Base-by-base conservation (phyloP, 2,113 vertebrate species). In the Thamnophis sirtalis region DNA sequence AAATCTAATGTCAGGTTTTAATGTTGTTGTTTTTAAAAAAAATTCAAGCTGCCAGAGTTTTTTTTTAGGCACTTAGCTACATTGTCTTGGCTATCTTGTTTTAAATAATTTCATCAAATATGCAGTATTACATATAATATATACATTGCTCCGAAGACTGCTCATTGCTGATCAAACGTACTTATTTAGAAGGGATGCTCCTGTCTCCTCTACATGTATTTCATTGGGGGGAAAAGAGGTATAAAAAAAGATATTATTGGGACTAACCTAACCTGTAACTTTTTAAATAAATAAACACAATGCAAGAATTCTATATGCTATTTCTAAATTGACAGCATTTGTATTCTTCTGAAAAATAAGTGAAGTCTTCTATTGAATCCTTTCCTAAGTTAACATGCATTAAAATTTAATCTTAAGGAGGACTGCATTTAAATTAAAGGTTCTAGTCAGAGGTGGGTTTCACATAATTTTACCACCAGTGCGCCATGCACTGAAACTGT, bases 321-420 rank as follows among this genome's bases (percentile, higher is more conserved):
- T 87, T 24, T 93, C 5, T 21, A 60, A 17, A 4, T 28, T 56
- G 93, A 60, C 58, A 49, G 24, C 21, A 73, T 73, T 89, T 48
- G 3, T 0, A 21, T 88, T 48, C 87, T 58, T 91, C 10, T 87
- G 68, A 93, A 93, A 91, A 68, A 80, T 26, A 53, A n/a, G 15
- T 91, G 86, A 88, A 91, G 2, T 56, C 93, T 1, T 53, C n/a
- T 93, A n/a, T 21, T 93, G 73, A 38, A 56, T 91, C 43, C 58
- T 53, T 54, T 87, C 51, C 5, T 68, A 85, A 17, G 89, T n/a
- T n/a, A 92, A 8, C 86, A 7, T 93, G 9, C 49, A 5, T 19
- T 21, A 56, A 55, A 93, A 38, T 60, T 60, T 58, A 55, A 88
- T 95, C 15, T n/a, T 73, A 48, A 90, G 2, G 94, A 9, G 60